These are phyloP conservation scores for Hypolimnas misippus DNA, from an alignment of 2,888 invertebrate genomes.

Conservation along the genomic window DNA sequence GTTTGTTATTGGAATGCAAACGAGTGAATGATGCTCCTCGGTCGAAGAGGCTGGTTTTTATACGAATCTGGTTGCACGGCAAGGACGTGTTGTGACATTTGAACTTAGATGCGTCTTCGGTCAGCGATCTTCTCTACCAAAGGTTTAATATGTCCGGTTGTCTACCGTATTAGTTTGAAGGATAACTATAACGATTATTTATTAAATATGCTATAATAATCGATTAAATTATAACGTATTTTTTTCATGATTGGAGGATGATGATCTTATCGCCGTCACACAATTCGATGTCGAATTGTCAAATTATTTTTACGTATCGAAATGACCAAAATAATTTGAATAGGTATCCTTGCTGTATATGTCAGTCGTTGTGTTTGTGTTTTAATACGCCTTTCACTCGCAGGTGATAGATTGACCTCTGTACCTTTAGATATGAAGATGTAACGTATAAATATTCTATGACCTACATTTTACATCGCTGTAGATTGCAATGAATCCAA, in stretches of 20 bases:
- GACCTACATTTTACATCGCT: slow-evolving; percentile 13
- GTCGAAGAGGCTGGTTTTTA: slow-evolving; percentile 60
- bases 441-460: slow-evolving; percentile 23
- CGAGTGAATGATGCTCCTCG: slow-evolving; percentile 70
- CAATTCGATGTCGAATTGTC: no score
- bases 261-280: no score
- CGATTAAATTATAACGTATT: neutral
- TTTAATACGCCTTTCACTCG: slow-evolving; percentile 19
- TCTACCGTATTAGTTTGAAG: slow-evolving; percentile 38
- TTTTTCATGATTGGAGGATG: no score
- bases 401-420: slow-evolving; percentile 22
- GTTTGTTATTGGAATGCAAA: slow-evolving; percentile 58
- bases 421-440: slow-evolving; percentile 15
- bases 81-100: slow-evolving; percentile 80
- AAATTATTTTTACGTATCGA: no score
- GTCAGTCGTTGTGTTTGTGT: neutral
- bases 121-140: slow-evolving; percentile 50
- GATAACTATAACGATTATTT: slow-evolving; percentile 24
- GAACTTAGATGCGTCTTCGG: slow-evolving; percentile 72
- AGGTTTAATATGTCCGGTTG: slow-evolving; percentile 66
- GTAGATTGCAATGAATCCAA: neutral
- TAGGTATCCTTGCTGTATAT: neutral
- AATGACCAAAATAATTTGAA: no score
- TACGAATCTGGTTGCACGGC: slow-evolving; percentile 57
- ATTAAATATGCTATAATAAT: slow-evolving; percentile 13